Base-by-base conservation (phyloP, 2,888 invertebrate species). In the Marasmarcha lunaedactyla region DNA sequence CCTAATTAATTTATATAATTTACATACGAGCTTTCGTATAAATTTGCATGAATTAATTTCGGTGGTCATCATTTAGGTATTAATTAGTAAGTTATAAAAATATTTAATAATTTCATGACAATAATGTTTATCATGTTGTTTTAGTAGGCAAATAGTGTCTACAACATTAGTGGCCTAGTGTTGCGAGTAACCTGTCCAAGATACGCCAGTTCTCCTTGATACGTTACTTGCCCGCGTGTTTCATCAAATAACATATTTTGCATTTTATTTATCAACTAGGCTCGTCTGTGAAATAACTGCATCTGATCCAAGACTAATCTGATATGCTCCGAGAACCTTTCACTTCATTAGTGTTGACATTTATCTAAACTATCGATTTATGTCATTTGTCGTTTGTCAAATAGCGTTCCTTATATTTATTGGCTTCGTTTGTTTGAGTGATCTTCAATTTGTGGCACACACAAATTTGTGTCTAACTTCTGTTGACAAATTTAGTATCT, bases 231-330 rank as follows among this genome's bases (percentile, higher is more conserved):
- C 52, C 45, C 46, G 44, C 50, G 48, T 51, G 50, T 47, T 42
- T 51, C 46, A 46, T 53, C 58, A 62, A 55, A 59, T 58, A 58
- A 54, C 60, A 58, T 54, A 51, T 64, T 60, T 53, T 41, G 59
- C 48, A 48, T 62, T 61, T 64, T 61, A 64, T 62, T 49, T 46
- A 40, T 40, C 42, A 43, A 40, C 20, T 42, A 12, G 41, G 6
- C 27, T 37, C 12, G 20, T n/a, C 39, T 10, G 41, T 48, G 54
- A 45, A 52, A 52, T 58, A 62, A 59, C 63, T 61, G 64, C 59
- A 59, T 57, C 63, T 64, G 69, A 70, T 63, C 54, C 47, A 52
- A 53, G 52, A 59, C 47, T 51, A 51, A 54, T 56, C 47, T 47
- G 50, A 52, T 53, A 54, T 51, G 3, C 20, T 7, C 7, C 7